phyloP scores from a whole-genome alignment of 2,113 vertebrate genomes.

The Barbus barbus region DNA sequence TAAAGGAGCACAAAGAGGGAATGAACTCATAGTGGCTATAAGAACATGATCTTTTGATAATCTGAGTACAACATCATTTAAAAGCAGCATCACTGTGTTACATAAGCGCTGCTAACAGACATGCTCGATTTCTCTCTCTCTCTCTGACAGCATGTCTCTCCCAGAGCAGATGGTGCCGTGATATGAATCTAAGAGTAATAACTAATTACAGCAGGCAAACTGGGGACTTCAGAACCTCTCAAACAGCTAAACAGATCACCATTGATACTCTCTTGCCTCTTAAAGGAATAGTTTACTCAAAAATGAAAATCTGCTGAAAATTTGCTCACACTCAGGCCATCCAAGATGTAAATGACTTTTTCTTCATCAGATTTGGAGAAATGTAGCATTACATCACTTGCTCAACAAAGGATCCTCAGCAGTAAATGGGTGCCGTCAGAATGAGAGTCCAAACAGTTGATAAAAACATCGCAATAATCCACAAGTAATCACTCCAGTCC shows the following conservation, averaged over 20 bases:
- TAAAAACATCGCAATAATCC: no score
- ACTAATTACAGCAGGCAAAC: slow-evolving; percentile 32
- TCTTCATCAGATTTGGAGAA: no score
- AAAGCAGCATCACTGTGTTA: background rate
- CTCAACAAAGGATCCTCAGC: no score
- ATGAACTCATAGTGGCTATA: background rate
- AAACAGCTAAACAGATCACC: background rate
- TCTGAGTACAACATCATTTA: background rate
- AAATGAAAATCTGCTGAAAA: background rate
- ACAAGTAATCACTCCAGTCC: no score
- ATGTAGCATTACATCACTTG: no score
- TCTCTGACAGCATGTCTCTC: slow-evolving; percentile 1
- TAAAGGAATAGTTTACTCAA: background rate
- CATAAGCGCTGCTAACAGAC: background rate
- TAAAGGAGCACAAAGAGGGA: background rate
- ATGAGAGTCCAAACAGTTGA: no score
- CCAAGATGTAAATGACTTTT: no score
- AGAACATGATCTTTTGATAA: background rate
- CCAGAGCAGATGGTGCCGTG: slow-evolving; percentile 48
- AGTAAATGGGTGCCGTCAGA: no score
- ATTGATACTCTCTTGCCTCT: background rate
- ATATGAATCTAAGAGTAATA: slow-evolving; percentile 50
- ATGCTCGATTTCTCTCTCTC: background rate
- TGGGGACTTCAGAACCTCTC: slow-evolving; percentile 16
- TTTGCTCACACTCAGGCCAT: background rate